phyloP scores from a whole-genome alignment of 2,113 vertebrate species.

The Rhinolophus ferrumequinum region DNA sequence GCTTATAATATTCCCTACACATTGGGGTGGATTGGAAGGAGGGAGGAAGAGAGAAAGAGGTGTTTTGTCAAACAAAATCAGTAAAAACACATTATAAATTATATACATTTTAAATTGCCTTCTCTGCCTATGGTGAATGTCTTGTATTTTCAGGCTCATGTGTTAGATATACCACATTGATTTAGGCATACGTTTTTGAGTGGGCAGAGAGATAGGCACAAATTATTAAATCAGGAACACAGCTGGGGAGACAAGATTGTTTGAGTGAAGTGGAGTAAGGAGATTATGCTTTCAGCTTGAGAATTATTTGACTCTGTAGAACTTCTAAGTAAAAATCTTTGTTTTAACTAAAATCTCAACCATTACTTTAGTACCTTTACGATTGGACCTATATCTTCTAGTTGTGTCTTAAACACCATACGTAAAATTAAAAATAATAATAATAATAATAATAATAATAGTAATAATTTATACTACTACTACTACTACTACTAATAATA shows the following conservation, averaged over 20 bases:
- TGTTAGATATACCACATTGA: neutral
- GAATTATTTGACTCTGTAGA: neutral
- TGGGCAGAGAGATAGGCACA: neutral
- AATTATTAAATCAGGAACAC: neutral
- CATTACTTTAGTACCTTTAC: neutral
- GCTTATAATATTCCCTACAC: neutral
- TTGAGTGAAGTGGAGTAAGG: neutral
- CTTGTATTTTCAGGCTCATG: neutral
- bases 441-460: neutral
- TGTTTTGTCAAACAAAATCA: neutral
- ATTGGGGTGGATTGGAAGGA: no score
- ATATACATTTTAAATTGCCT: neutral
- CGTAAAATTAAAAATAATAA: neutral
- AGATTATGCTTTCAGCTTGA: neutral
- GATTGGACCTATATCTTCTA: neutral
- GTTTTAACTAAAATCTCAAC: neutral
- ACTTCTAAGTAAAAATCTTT: neutral
- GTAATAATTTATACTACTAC: neutral
- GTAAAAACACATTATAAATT: neutral
- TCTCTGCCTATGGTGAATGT: neutral
- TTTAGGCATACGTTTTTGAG: neutral
- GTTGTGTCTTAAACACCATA: neutral
- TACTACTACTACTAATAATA: neutral
- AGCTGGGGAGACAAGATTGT: neutral
- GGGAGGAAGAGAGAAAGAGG: accelerated